Conservation (phyloP, 2,888 invertebrate genomes). For the Perdita meconis region DNA sequence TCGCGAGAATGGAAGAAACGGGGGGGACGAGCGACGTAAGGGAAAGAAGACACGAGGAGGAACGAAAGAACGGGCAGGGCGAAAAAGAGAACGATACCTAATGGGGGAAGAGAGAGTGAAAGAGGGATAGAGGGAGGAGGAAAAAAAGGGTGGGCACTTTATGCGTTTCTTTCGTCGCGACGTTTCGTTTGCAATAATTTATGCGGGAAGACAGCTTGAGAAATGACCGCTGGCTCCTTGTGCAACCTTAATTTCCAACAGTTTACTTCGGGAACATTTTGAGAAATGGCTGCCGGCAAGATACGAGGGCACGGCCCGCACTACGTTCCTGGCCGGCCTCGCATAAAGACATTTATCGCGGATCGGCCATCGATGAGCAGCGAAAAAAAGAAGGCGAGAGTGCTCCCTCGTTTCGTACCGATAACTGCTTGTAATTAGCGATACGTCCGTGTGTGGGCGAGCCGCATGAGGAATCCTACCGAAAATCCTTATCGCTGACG, state of each 20-base stretch:
- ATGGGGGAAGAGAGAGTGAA: slow-evolving; percentile 40
- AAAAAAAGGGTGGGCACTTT: slow-evolving; percentile 70
- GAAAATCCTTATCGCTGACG: slow-evolving; percentile 50
- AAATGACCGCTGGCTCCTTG: slow-evolving; percentile 82
- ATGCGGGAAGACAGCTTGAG: slow-evolving; percentile 82
- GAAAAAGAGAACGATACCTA: slow-evolving; percentile 39
- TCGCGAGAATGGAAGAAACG: slow-evolving; percentile 3
- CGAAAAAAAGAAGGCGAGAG: slow-evolving; percentile 15
- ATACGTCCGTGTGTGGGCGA: slow-evolving; percentile 51
- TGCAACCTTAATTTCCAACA: slow-evolving; percentile 83
- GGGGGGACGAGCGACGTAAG: not conserved
- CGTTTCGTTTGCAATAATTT: slow-evolving; percentile 83
- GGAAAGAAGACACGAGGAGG: slow-evolving; percentile 5
- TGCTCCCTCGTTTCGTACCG: slow-evolving; percentile 42
- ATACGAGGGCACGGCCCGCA: slow-evolving; percentile 70
- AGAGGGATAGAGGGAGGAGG: slow-evolving; percentile 24
- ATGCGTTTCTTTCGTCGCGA: slow-evolving; percentile 81
- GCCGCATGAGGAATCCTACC: slow-evolving; percentile 12
- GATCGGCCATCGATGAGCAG: slow-evolving; percentile 67
- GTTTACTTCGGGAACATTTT: slow-evolving; percentile 80
- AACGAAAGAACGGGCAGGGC: slow-evolving; percentile 32
- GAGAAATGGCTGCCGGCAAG: slow-evolving; percentile 78
- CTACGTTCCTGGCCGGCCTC: slow-evolving; percentile 61
- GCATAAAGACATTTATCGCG: slow-evolving; percentile 76
- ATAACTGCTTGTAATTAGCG: slow-evolving; percentile 65